Evolutionary conservation across 2,888 invertebrate genomes (phyloP).

Genomic region (Parelbella ahira): DNA sequence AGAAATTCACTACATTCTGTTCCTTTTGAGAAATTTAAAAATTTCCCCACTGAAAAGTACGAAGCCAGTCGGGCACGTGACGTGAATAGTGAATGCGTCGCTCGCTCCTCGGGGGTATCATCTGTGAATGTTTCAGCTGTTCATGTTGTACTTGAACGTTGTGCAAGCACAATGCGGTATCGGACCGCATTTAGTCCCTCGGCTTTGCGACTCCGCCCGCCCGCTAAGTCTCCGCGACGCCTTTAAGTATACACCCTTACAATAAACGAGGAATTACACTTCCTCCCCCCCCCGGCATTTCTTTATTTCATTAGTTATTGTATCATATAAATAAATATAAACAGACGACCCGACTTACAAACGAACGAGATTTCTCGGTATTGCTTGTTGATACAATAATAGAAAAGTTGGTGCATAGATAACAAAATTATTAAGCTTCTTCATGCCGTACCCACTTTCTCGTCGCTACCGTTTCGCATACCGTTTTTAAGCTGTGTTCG

Average conservation of each 20-base stretch:
- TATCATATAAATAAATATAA: conserved; percentile 32
- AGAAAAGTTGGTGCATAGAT: no score
- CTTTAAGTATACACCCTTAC: conserved; percentile 41
- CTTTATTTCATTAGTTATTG: conserved; percentile 48
- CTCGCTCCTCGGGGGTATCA: conserved; percentile 20
- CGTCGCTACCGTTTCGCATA: no score
- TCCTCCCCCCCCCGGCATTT: conserved; percentile 40
- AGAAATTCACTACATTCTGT: conserved; percentile 54
- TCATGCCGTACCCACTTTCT: no score
- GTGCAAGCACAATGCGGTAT: conserved; percentile 34
- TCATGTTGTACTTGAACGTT: conserved; percentile 19
- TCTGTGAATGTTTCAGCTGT: conserved; percentile 22
- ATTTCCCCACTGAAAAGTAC: conserved; percentile 20
- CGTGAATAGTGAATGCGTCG: conserved; percentile 20
- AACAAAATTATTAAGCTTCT: no score
- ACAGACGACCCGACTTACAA: conserved; percentile 31
- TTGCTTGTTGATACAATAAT: no score
- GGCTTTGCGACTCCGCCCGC: conserved; percentile 37
- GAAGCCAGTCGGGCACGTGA: conserved; percentile 23
- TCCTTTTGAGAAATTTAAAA: conserved; percentile 38
- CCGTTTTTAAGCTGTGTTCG: no score
- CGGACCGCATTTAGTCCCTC: conserved; percentile 35
- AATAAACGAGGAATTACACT: conserved; percentile 39
- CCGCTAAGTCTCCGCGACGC: conserved; percentile 42
- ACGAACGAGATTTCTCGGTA: no score